Percentiles rank a stretch among this genome's conserved stretches.
These are phyloP conservation scores for Oreortyx pictus DNA, from an alignment of 2,797 vertebrate genomes.

Conservation along the genomic window DNA sequence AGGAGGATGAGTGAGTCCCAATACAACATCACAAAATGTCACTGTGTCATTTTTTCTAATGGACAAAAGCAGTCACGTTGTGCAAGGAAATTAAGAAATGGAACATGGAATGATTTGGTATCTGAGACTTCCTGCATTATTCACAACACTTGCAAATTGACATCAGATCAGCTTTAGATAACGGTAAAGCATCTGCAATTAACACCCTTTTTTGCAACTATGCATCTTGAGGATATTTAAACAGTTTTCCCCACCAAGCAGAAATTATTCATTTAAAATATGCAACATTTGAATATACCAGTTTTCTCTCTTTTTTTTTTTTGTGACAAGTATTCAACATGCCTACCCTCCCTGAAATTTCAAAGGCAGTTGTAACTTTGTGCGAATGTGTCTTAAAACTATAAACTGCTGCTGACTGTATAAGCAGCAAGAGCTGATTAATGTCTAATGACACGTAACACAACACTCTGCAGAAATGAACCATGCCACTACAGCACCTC, in stretches of 20 bases:
- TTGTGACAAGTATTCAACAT: not conserved
- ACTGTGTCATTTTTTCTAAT: not conserved
- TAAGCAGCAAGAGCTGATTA: not conserved
- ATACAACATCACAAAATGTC: accelerated
- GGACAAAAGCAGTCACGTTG: not conserved
- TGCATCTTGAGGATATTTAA: not conserved
- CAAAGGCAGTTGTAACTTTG: not conserved
- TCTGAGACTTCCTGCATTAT: not conserved
- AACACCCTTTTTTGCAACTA: not conserved
- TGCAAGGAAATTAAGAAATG: not conserved
- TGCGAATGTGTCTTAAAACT: not conserved
- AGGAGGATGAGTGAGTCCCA: not conserved
- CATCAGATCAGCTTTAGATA: not conserved
- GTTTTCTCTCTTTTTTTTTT: not conserved
- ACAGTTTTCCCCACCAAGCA: not conserved
- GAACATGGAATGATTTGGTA: not conserved
- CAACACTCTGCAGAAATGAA: not conserved
- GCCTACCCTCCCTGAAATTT: not conserved
- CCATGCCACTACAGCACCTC: not conserved
- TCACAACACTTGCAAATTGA: not conserved
- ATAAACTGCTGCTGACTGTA: not conserved
- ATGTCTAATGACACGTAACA: not conserved
- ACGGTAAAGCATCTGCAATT: not conserved
- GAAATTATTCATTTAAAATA: not conserved
- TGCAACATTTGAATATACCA: not conserved